Evolutionary conservation across 2,113 vertebrate genomes (phyloP), one percentile per base, ranked within the genome.

Genomic region (Chaetorhynchus papuensis): DNA sequence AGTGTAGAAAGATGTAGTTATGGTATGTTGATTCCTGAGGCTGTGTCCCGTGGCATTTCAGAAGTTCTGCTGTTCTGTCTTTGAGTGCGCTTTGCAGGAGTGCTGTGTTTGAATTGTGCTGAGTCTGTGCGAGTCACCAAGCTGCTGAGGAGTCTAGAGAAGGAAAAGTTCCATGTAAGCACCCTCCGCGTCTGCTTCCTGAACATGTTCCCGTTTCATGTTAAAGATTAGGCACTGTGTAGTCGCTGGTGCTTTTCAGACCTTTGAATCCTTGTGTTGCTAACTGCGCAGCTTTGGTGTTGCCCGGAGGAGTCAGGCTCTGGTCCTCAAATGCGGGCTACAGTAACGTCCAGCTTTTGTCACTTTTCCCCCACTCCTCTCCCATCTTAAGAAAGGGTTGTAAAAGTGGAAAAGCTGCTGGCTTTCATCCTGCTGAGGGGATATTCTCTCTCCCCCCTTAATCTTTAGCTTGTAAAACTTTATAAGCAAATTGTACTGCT

Each of bases 1-100:
- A 1, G 42, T 0, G 33, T 13, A 4, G 53, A 22, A 20, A 26
- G 64, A 5, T n/a, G 59, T 28, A 30, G 50, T 49, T 13, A 0
- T 0, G 44, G 44, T 2, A 0, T 18, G 76, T 18, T 4, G 15
- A 30, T 23, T n/a, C 28, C 26, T 6, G 47, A 8, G 41, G 78
- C 9, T 39, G 26, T 8, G 41, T 54, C 21, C 72, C 18, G 2
- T 4, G 52, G 20, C 26, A 2, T 15, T 39, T 39, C 19, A 3
- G 31, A 3, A 35, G 65, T 13, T 31, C 7, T 33, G 39, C 53
- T 12, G 26, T 13, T 30, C n/a, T 39, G 22, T 6, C 18, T 24
- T 1, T 23, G 49, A 3, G 22, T 4, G 66, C 20, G 4, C 30
- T 42, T 68, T 37, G 53, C 33, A 64, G 57, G 44, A 56, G n/a